Percentiles rank a stretch among this genome's conserved stretches.
phyloP scores from a whole-genome alignment of 1,140 invertebrate genomes.

The Nylanderia fulva region DNA sequence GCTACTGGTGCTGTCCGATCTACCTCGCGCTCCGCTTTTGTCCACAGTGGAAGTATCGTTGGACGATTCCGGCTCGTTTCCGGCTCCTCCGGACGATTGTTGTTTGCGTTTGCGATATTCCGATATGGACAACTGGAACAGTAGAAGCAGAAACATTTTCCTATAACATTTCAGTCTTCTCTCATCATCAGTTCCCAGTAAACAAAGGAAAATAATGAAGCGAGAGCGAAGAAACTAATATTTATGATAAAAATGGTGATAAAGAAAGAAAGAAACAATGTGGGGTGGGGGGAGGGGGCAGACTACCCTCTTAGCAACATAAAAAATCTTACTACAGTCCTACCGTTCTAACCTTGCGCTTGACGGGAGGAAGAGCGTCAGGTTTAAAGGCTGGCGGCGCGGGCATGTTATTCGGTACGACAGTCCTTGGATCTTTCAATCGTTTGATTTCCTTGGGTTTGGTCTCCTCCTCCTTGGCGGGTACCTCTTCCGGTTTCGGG shows the following conservation, averaged over 20 bases:
- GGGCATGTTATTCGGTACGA: conserved; percentile 81
- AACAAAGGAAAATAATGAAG: neutral
- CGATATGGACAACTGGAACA: conserved; percentile 89
- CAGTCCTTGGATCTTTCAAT: conserved; percentile 83
- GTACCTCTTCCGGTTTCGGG: conserved; percentile 38
- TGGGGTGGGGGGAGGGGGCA: too few species aligned
- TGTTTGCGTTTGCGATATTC: conserved; percentile 90
- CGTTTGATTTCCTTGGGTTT: conserved; percentile 76
- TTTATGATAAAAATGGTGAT: neutral
- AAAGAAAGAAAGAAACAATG: neutral
- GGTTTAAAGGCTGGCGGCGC: conserved; percentile 73
- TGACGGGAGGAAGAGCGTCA: conserved; percentile 80
- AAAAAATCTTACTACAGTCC: conserved; percentile 69
- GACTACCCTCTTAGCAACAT: neutral
- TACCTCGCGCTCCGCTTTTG: conserved; percentile 80
- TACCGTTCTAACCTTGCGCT: conserved; percentile 85
- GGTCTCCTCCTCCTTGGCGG: conserved; percentile 62
- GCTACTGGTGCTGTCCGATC: conserved; percentile 86
- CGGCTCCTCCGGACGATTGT: conserved; percentile 82
- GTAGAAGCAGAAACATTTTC: conserved; percentile 7
- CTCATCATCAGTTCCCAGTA: conserved; percentile 12
- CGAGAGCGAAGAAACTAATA: neutral
- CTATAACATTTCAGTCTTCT: neutral
- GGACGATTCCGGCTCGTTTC: conserved; percentile 80
- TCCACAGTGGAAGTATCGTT: conserved; percentile 80